Base-by-base conservation (phyloP, 37 sponge, comb jelly and placozoan species). In the Spongilla lacustris region DNA sequence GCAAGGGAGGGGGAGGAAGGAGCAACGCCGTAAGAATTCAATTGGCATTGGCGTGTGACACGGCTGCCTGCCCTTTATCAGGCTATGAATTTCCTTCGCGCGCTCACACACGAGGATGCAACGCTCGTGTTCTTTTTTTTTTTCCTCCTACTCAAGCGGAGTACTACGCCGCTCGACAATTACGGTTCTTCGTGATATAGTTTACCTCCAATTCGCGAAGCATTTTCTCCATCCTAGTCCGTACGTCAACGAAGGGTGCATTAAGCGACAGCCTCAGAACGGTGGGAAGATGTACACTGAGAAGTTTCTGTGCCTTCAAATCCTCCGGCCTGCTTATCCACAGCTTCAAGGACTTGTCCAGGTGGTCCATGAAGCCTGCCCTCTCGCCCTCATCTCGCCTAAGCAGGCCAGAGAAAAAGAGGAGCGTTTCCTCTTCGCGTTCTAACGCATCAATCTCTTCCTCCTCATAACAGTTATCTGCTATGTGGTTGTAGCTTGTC, bases 211-310 rank as follows among this genome's bases (percentile, higher is more conserved):
- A 5, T 28, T 82, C 78, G 35, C 79, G 73, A 4, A 93, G 83
- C 27, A 94, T 75, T 76, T 50, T 80, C 0, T 17, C 48, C 50
- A 91, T 33, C 22, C 30, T 22, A 0, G 27, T 70, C 58, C 91
- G 79, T 26, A 94, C 73, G 69, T 94, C 95, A 24, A 34, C 37
- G 50, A 88, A 94, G 22, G 95, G 95, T 13, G 89, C 67, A 31
- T 81, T 86, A 22, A 71, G 3, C 0, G 85, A 77, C 19, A 94
- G 36, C 0, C 86, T 69, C 68, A 94, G 83, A 0, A 50, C 80
- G n/a, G 85, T 85, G 28, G 91, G 91, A 0, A 94, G 74, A 37
- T 91, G 89, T 0, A 29, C 69, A 10, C 34, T 8, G 30, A 91
- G 89, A 31, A 83, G 36, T 22, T 67, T 77, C 50, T 85, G 74